A percentile compares a stretch with the other conserved stretches of the same genome.
Evolutionary conservation across 2,797 vertebrate genomes (phyloP).

Genomic region (Hippopotamyrus pictus): DNA sequence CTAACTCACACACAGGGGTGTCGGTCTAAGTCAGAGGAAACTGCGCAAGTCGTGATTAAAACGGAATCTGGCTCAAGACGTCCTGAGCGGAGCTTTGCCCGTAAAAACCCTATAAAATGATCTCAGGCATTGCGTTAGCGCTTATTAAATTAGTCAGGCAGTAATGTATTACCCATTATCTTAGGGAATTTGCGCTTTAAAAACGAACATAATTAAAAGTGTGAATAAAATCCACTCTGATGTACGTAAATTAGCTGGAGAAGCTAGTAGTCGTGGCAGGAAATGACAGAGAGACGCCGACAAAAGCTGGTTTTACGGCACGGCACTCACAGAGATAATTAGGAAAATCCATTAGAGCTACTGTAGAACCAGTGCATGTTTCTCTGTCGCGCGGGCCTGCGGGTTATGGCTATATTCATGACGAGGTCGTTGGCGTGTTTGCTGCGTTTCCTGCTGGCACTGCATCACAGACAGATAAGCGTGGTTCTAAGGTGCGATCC

Average conservation of each 20-base stretch:
- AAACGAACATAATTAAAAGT: slow-evolving; percentile 1
- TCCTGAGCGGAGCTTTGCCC: background rate
- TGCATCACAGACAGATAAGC: background rate
- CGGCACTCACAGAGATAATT: background rate
- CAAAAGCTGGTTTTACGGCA: background rate
- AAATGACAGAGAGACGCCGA: background rate
- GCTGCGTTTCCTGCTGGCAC: background rate
- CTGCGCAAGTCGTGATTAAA: background rate
- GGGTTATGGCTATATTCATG: background rate
- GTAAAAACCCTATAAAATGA: background rate
- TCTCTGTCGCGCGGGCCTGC: background rate
- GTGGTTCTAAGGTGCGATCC: background rate
- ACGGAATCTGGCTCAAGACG: background rate
- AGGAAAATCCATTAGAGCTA: background rate
- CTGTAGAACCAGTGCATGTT: background rate
- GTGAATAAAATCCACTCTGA: slow-evolving; percentile 1
- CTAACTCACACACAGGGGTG: background rate
- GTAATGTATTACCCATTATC: slow-evolving; percentile 3
- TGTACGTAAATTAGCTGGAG: background rate
- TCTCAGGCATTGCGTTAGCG: background rate
- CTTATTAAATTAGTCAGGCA: slow-evolving; percentile 6
- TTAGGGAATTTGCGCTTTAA: background rate
- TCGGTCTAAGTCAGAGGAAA: background rate
- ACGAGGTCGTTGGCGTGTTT: background rate
- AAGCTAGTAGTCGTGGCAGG: background rate